A percentile compares a stretch with the other conserved stretches of the same genome.
Conservation (phyloP, 2,113 vertebrate genomes). For the Corvus moneduloides region DNA sequence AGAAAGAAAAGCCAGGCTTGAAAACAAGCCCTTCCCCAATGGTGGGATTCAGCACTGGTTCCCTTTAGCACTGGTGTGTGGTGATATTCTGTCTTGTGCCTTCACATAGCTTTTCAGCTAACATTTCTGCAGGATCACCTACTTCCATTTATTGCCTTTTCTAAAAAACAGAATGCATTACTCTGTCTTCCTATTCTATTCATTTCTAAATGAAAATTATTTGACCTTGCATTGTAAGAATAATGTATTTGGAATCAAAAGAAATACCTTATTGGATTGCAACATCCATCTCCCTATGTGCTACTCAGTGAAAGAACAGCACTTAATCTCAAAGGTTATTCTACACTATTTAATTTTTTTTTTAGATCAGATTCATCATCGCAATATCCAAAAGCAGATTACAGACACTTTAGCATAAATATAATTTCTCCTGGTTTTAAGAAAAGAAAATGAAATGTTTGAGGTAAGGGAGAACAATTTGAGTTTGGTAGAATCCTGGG, state of each 20-base stretch:
- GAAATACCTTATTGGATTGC: not conserved
- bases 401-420: not conserved
- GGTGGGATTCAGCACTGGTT: not conserved
- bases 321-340: not conserved
- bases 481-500: not conserved
- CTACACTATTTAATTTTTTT: not conserved
- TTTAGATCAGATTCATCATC: not conserved
- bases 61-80: no score
- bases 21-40: not conserved
- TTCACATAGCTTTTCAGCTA: not conserved
- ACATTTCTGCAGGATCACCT: not conserved
- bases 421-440: not conserved
- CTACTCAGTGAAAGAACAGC: not conserved
- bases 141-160: not conserved
- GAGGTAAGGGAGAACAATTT: not conserved
- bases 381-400: not conserved
- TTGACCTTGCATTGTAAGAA: not conserved
- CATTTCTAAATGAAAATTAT: not conserved
- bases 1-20: not conserved
- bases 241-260: not conserved
- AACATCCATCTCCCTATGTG: not conserved
- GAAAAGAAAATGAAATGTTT: not conserved
- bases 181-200: not conserved
- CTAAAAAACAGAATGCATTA: not conserved
- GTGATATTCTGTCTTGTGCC: not conserved